Percentiles rank a stretch among this genome's conserved stretches.
These are phyloP conservation scores for Mesocentrotus franciscanus DNA, from an alignment of 53 echinoderm and acorn worm genomes.

Conservation along the genomic window DNA sequence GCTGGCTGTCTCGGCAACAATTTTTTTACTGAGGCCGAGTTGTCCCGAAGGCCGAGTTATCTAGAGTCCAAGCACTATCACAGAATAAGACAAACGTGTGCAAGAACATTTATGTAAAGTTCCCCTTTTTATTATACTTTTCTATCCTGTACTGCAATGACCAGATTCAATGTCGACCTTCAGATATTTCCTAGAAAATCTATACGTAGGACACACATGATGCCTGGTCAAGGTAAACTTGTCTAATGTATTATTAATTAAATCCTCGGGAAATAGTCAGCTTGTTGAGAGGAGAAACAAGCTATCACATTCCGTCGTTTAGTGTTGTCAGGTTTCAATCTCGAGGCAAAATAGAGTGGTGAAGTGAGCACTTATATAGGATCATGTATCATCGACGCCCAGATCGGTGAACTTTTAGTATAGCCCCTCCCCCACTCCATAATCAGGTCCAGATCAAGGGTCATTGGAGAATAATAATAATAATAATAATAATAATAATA, in stretches of 20 bases:
- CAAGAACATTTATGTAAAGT: too few species aligned
- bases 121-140: too few species aligned
- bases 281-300: background rate
- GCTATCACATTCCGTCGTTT: background rate
- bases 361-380: background rate
- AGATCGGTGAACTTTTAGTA: background rate
- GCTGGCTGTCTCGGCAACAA: too few species aligned
- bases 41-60: too few species aligned
- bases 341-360: background rate
- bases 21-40: too few species aligned
- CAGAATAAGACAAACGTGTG: too few species aligned
- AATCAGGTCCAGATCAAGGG: background rate
- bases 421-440: background rate
- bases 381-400: constrained; percentile 5
- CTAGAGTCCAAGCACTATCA: too few species aligned
- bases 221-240: background rate
- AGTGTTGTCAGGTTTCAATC: background rate
- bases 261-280: background rate
- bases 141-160: background rate
- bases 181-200: background rate
- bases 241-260: constrained; percentile 7
- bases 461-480: too few species aligned
- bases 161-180: background rate
- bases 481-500: too few species aligned
- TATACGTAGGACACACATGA: background rate